These are phyloP conservation scores for Glandiceps talaboti DNA, from an alignment of 53 echinoderm and acorn worm species.

Conservation along the genomic window DNA sequence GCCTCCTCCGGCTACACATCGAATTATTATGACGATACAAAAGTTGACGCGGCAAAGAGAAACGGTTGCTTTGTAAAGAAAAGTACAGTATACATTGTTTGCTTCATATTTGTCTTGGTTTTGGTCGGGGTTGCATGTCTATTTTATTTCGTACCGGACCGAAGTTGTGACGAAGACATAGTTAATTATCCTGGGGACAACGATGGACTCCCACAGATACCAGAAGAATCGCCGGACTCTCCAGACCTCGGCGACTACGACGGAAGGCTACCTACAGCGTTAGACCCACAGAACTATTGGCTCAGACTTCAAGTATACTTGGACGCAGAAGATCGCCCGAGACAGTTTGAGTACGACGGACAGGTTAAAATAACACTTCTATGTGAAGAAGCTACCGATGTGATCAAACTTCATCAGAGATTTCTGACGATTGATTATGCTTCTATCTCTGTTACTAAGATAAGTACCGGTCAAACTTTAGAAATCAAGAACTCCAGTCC, in stretches of 20 bases:
- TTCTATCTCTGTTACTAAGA: neutral
- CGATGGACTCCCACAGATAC: neutral
- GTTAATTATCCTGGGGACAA: neutral
- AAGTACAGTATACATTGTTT: neutral
- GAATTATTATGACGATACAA: too few relatives aligned
- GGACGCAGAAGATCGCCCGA: neutral
- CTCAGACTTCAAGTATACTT: neutral
- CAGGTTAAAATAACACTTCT: neutral
- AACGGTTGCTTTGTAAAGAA: neutral
- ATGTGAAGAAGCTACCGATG: neutral
- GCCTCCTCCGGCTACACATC: too few relatives aligned
- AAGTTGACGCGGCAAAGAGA: too few relatives aligned
- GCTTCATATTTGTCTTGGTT: neutral
- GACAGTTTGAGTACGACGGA: neutral
- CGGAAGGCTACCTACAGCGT: neutral
- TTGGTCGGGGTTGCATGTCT: neutral
- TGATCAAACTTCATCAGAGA: neutral
- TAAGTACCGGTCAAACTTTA: neutral
- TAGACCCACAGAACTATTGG: neutral
- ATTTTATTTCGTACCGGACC: neutral
- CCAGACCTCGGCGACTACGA: neutral
- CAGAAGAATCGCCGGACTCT: neutral
- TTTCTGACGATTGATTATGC: neutral
- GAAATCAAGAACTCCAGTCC: neutral
- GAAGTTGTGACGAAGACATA: neutral